Conservation (phyloP, 2,888 invertebrate genomes). For the Nasonovia ribisnigri region DNA sequence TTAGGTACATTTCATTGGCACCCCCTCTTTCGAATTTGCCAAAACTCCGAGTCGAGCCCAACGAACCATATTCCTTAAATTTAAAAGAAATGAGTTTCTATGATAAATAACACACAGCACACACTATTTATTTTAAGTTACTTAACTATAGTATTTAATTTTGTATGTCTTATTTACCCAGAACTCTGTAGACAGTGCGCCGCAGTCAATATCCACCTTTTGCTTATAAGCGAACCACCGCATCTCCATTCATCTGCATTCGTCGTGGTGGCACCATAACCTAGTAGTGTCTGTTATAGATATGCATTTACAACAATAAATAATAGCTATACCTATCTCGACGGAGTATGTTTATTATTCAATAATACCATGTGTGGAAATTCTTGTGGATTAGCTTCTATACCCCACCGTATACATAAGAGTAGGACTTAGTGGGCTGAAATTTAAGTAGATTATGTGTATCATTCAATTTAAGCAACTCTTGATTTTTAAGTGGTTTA, state of each 20-base stretch:
- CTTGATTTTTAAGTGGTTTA: no score
- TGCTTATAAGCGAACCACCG: neutral
- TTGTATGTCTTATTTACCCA: neutral
- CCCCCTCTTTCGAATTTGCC: no score
- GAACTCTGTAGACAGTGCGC: neutral
- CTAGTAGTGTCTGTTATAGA: neutral
- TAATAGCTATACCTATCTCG: neutral
- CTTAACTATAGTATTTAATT: no score
- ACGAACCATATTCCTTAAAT: conserved; percentile 70
- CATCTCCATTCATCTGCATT: neutral
- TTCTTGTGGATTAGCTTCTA: neutral
- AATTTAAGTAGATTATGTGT: no score
- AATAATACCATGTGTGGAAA: conserved; percentile 56
- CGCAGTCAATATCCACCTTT: neutral
- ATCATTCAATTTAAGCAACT: no score
- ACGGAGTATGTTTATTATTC: neutral
- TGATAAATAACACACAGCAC: no score
- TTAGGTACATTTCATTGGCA: no score
- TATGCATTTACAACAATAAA: neutral
- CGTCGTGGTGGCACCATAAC: neutral
- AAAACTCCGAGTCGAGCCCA: conserved; percentile 61
- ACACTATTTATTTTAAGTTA: no score
- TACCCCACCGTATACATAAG: neutral
- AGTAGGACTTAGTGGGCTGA: no score
- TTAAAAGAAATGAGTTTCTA: neutral